Percentiles rank a stretch among this genome's conserved stretches.
These are phyloP conservation scores for Artibeus lituratus DNA, from an alignment of 2,797 vertebrate species.

Conservation along the genomic window DNA sequence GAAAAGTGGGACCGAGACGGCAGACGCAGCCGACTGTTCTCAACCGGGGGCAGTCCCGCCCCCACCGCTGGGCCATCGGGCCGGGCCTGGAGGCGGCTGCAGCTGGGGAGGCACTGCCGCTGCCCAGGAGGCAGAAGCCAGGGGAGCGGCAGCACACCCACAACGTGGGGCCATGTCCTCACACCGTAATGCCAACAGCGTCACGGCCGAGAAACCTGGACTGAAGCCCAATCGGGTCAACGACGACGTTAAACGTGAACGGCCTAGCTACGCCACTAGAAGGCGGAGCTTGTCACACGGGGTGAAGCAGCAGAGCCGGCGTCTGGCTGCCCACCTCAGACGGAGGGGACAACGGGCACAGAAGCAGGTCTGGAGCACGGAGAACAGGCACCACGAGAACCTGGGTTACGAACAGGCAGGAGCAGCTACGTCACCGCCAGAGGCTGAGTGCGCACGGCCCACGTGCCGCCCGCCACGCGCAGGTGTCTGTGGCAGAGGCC, in stretches of 20 bases:
- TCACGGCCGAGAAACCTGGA: too few species aligned
- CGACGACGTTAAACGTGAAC: neutral
- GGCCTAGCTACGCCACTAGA: neutral
- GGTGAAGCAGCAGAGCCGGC: neutral
- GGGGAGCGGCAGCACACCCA: too few species aligned
- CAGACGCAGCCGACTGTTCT: neutral
- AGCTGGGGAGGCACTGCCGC: neutral
- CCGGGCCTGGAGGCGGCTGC: neutral
- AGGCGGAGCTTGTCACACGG: neutral
- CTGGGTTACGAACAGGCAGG: rapidly evolving
- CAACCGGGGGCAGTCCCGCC: neutral
- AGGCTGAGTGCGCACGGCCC: neutral
- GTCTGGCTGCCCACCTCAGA: neutral
- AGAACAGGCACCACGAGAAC: neutral
- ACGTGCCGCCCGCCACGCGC: neutral
- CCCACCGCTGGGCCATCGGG: neutral
- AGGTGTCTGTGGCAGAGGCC: neutral
- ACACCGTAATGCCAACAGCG: too few species aligned
- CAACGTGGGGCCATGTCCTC: too few species aligned
- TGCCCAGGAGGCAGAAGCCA: too few species aligned
- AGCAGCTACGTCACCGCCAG: neutral
- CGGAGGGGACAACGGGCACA: neutral
- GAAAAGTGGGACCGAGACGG: neutral
- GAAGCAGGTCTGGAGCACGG: neutral
- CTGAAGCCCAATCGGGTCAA: too few species aligned